phyloP scores from a whole-genome alignment of 2,113 vertebrate genomes.

The Cepphus grylle region DNA sequence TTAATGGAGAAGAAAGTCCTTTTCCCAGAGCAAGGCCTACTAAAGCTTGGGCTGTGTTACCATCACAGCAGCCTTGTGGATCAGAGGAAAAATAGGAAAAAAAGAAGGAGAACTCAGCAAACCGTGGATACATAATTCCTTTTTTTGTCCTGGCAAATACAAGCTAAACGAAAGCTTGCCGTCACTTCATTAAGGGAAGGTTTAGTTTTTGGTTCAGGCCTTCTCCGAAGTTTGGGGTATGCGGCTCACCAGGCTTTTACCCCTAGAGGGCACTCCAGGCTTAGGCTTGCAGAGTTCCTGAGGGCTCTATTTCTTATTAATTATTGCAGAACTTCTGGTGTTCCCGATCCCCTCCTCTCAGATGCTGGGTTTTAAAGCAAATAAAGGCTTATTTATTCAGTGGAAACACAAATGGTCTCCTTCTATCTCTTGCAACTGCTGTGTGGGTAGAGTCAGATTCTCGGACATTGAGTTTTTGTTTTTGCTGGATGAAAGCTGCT shows the following conservation, averaged over 20 bases:
- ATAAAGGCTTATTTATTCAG: neutral
- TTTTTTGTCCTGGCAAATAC: neutral
- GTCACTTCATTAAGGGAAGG: neutral
- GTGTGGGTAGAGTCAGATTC: neutral
- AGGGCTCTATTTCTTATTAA: accelerated
- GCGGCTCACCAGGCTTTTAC: neutral
- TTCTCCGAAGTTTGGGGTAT: accelerated
- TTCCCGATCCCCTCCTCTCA: neutral
- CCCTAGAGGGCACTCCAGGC: slow-evolving; percentile 47
- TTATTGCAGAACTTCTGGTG: neutral
- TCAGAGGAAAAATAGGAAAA: neutral
- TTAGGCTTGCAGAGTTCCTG: neutral
- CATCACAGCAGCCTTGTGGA: neutral
- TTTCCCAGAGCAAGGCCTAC: neutral
- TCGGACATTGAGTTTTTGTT: accelerated
- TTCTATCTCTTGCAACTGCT: neutral
- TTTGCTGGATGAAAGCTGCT: neutral
- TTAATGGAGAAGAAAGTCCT: neutral
- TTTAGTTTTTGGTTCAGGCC: neutral
- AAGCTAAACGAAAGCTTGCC: neutral
- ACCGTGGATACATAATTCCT: accelerated
- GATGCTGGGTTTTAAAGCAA: neutral
- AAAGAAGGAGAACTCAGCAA: neutral
- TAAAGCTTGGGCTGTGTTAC: neutral
- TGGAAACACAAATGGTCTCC: neutral